Evolutionary conservation across 1,140 invertebrate species (phyloP), one percentile per base, ranked within the genome.

Genomic region (Hypothenemus hampei): DNA sequence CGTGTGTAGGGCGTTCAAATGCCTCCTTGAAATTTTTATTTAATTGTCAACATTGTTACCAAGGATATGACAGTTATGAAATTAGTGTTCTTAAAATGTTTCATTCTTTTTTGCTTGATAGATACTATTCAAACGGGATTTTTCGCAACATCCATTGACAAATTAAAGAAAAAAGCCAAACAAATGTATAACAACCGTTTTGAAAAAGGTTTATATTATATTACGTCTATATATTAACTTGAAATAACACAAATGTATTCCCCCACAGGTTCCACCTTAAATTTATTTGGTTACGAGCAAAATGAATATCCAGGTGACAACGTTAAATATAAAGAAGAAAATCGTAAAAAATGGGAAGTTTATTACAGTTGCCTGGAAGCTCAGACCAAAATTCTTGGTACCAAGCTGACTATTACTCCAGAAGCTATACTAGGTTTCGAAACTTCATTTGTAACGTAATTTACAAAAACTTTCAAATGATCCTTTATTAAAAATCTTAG

Each of bases 281-380:
- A 69, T 50, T 66, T 72, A 53, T 41, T 72, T 10, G 68, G 73
- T 36, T 49, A 70, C 24, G 66, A 69, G 52, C 55, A 69, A 24
- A 62, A 69, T 5, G 74, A 77, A 63, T 78, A 75, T 67, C 75
- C 77, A 18, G 66, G 71, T 29, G 60, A 61, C 7, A 73, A 76
- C 56, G 40, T 62, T 23, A 66, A 69, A 24, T 62, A 68, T 23
- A 43, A 64, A 55, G 43, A 70, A 31, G 63, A 71, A 45, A 69
- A 77, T 45, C 59, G 52, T 50, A 53, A 70, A 15, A 69, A 73
- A 52, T 79, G 77, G 77, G 23, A 73, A 16, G 62, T 70, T n/a
- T 78, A 79, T 66, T 78, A 79, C 37, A 31, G 68, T 7, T 79
- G 77, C 63, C 64, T 79, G 31, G 60, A 63, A 43, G 44, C 64